A percentile compares a stretch with the other conserved stretches of the same genome.
These are phyloP conservation scores for Urophycis tenuis DNA, from an alignment of 2,797 vertebrate genomes.

Conservation along the genomic window DNA sequence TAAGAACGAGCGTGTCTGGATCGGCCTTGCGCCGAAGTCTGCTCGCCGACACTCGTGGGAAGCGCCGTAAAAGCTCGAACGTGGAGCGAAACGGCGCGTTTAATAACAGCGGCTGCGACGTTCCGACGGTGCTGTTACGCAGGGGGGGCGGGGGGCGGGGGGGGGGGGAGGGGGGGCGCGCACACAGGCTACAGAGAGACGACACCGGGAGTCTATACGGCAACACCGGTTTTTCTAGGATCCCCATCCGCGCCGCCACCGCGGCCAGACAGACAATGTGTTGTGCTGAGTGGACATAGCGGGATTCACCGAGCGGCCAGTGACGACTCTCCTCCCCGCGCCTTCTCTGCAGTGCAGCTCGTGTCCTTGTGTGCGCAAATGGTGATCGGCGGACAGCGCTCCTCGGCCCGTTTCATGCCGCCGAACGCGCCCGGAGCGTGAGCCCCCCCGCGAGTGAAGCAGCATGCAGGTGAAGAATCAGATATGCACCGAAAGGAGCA, in stretches of 20 bases:
- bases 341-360: constrained; percentile 53
- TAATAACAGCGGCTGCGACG: not conserved
- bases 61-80: no score
- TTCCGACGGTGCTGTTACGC: not conserved
- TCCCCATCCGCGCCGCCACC: no score
- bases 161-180: not conserved
- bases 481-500: constrained; percentile 58
- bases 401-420: constrained; percentile 49
- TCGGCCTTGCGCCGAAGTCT: no score
- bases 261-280: not conserved
- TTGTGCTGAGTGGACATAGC: constrained; percentile 50
- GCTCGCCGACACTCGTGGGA: no score
- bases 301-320: constrained; percentile 28
- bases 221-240: no score
- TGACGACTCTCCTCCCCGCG: constrained; percentile 21
- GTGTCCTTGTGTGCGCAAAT: constrained; percentile 44
- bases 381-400: constrained; percentile 54
- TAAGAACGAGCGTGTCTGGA: no score
- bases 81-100: not conserved
- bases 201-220: not conserved
- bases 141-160: not conserved
- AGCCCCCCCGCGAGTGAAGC: constrained; percentile 34
- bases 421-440: constrained; percentile 58
- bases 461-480: constrained; percentile 78
- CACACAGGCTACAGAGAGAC: not conserved